Conservation (phyloP, 2,113 vertebrate species). For the Lipophrys pholis region DNA sequence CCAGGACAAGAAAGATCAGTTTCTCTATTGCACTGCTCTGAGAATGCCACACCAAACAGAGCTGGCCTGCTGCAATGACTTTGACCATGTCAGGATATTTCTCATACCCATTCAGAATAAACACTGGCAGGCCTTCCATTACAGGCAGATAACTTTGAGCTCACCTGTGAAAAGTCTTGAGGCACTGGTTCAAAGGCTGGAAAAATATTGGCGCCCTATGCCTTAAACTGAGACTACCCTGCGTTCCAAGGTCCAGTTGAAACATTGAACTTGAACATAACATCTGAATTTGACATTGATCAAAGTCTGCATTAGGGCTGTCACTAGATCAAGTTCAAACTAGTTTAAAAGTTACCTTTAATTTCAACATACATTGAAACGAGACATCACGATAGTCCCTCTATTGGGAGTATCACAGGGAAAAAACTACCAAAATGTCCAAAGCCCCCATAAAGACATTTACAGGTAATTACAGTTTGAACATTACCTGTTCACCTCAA, state of each 20-base stretch:
- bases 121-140: slow-evolving; percentile 75
- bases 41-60: slow-evolving; percentile 58
- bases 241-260: slow-evolving; percentile 25
- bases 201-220: slow-evolving; percentile 37
- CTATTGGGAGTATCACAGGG: too few relatives aligned
- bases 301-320: too few relatives aligned
- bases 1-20: slow-evolving; percentile 52
- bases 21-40: slow-evolving; percentile 21
- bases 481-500: too few relatives aligned
- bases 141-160: slow-evolving; percentile 61
- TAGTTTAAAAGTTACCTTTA: too few relatives aligned
- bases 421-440: too few relatives aligned
- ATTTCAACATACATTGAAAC: too few relatives aligned
- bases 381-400: too few relatives aligned
- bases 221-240: slow-evolving; percentile 41
- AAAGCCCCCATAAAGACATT: too few relatives aligned
- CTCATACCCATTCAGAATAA: slow-evolving; percentile 63
- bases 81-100: slow-evolving; percentile 80
- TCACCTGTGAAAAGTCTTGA: slow-evolving; percentile 62
- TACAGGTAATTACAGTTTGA: too few relatives aligned
- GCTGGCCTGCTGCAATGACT: slow-evolving; percentile 49
- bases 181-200: slow-evolving; percentile 55
- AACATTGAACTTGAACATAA: neutral
- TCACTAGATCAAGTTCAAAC: too few relatives aligned
- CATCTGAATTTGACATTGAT: too few relatives aligned